Conservation (phyloP, 2,888 invertebrate genomes). For the Stenodera caucasica region DNA sequence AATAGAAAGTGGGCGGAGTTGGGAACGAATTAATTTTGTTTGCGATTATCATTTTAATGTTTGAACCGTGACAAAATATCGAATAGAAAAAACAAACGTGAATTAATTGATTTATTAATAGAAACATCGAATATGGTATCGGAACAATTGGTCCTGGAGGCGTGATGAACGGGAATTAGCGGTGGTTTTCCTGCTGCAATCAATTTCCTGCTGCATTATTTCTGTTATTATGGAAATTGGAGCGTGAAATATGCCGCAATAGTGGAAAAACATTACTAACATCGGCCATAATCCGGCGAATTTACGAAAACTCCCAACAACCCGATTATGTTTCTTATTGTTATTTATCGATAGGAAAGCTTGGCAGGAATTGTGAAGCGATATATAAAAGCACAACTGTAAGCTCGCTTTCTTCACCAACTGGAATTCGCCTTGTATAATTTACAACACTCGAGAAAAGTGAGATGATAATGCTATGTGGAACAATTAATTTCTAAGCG, state of each 20-base stretch:
- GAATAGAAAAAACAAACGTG: neutral
- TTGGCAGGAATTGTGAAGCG: neutral
- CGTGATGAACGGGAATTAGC: too few relatives aligned
- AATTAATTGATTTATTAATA: constrained; percentile 24
- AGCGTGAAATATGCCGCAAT: neutral
- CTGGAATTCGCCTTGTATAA: neutral
- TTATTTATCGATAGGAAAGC: constrained; percentile 2
- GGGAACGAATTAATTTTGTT: constrained; percentile 9
- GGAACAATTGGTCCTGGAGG: too few relatives aligned
- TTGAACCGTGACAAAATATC: constrained; percentile 23
- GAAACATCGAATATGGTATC: constrained; percentile 9
- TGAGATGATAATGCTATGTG: neutral
- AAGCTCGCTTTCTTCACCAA: neutral
- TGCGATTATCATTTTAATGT: constrained; percentile 8
- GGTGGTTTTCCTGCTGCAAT: too few relatives aligned
- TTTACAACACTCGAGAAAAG: neutral
- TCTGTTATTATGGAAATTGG: neutral
- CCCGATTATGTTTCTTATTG: neutral
- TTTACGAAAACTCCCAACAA: neutral
- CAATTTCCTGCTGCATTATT: neutral
- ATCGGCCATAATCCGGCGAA: neutral
- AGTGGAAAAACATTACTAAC: neutral
- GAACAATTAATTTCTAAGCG: neutral
- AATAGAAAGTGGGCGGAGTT: constrained; percentile 19
- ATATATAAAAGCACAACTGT: neutral